A percentile compares a stretch with the other conserved stretches of the same genome.
Conservation (phyloP, 2,888 invertebrate species). For the Byasa hedistus region DNA sequence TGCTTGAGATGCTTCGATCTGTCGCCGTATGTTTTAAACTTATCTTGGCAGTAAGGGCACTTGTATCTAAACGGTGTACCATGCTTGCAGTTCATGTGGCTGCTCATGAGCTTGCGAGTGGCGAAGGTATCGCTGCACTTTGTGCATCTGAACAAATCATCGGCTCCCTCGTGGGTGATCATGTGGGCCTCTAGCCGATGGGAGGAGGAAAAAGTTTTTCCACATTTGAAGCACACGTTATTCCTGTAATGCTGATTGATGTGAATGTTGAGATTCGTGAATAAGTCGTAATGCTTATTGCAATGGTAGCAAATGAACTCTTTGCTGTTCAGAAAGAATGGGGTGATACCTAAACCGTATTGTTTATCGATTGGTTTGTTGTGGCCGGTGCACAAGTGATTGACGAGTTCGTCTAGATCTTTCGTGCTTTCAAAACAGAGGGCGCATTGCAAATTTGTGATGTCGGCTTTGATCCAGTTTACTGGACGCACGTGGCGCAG, state of each 20-base stretch:
- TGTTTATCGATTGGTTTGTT: slow-evolving; percentile 51
- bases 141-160: slow-evolving; percentile 48
- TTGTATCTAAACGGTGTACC: slow-evolving; percentile 48
- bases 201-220: slow-evolving; percentile 58
- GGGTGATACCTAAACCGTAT: slow-evolving; percentile 56
- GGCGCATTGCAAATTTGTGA: slow-evolving; percentile 57
- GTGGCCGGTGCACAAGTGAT: slow-evolving; percentile 56
- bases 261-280: slow-evolving; percentile 62
- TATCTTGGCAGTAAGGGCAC: slow-evolving; percentile 59
- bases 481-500: slow-evolving; percentile 47
- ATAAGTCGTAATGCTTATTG: slow-evolving; percentile 53
- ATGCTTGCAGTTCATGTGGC: slow-evolving; percentile 52
- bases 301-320: slow-evolving; percentile 57
- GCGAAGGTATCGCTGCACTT: slow-evolving; percentile 57
- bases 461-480: slow-evolving; percentile 60
- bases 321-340: slow-evolving; percentile 52
- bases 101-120: slow-evolving; percentile 47
- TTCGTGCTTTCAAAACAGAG: slow-evolving; percentile 48
- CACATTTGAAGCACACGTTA: slow-evolving; percentile 66
- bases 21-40: slow-evolving; percentile 58
- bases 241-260: slow-evolving; percentile 67
- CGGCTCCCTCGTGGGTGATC: slow-evolving; percentile 46
- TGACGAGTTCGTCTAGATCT: slow-evolving; percentile 50
- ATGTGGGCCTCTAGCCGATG: slow-evolving; percentile 60
- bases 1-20: slow-evolving; percentile 54